Evolutionary conservation across 2,888 invertebrate genomes (phyloP), one percentile per base, ranked within the genome.

Genomic region (Trichogramma evanescens): DNA sequence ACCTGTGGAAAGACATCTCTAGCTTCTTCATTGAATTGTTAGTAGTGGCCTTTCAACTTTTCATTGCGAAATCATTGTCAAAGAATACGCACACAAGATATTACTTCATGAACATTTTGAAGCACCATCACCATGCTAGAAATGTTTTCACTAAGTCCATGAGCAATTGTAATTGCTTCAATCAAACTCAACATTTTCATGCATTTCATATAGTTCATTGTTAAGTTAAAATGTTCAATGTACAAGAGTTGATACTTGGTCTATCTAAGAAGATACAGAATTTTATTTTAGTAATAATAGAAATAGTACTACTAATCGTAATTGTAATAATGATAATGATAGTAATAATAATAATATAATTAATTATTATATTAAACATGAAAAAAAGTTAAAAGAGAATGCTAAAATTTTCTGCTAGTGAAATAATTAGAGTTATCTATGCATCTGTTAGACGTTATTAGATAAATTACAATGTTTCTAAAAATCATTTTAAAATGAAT

Each of bases 1-100:
- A 26, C 26, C 26, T 39, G 26, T 63, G 63, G 63, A 63, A 63
- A 63, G 61, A 63, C 61, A 59, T 61, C 56, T 45, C 59, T 13
- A n/a, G 44, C 38, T 59, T 63, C 52, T 50, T 60, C 50, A 61
- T 61, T 60, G 63, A 63, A 63, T 63, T 43, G 58, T 26, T 61
- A 56, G 53, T 48, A 48, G 26, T 26, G 26, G 26, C 26, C 26
- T 26, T 26, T 26, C 26, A 26, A 26, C 26, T 26, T 26, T 26
- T 26, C 26, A 26, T 26, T 26, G 26, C 26, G 26, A 26, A 26
- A 26, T 26, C 26, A 26, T 26, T 26, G 26, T 26, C 26, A 26
- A 26, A 26, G 26, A 26, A 2, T 26, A 26, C 26, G 26, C 26
- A 26, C 26, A 26, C 26, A 26, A 26, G 26, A 26, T 26, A 26